Percentiles rank a stretch among this genome's conserved stretches.
Evolutionary conservation across 2,888 invertebrate species (phyloP).

Genomic region (Cryptus armator): DNA sequence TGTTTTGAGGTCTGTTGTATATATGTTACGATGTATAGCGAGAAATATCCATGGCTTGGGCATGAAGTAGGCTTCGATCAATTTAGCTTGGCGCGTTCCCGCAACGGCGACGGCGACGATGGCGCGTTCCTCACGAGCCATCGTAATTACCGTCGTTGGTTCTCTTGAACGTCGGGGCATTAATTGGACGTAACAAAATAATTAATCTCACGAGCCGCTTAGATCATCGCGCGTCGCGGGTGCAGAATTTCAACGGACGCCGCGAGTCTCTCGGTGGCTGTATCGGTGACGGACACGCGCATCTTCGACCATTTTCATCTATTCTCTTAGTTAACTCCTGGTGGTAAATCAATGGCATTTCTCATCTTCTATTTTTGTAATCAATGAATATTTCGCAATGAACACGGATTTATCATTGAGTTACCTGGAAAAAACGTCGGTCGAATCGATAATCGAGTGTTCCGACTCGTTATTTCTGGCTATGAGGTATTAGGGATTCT

Average conservation of each 20-base stretch:
- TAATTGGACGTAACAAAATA: slow-evolving; percentile 79
- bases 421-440: background rate
- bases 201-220: slow-evolving; percentile 75
- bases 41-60: background rate
- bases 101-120: slow-evolving; percentile 15
- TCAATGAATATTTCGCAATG: slow-evolving; percentile 5
- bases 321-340: slow-evolving; percentile 11
- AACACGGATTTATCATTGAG: background rate
- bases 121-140: slow-evolving; percentile 45
- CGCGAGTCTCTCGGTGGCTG: slow-evolving; percentile 21
- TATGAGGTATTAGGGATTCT: background rate
- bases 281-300: slow-evolving; percentile 41
- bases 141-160: slow-evolving; percentile 58
- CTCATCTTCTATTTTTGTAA: slow-evolving; percentile 2
- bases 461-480: background rate
- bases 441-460: background rate
- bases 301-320: slow-evolving; percentile 33
- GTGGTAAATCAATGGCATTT: slow-evolving; percentile 6
- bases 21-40: background rate
- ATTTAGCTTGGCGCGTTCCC: slow-evolving; percentile 6
- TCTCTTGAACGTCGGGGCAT: slow-evolving; percentile 69
- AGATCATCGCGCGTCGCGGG: slow-evolving; percentile 72
- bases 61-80: slow-evolving; percentile 7
- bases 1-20: background rate
- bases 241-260: slow-evolving; percentile 29